A percentile compares a stretch with the other conserved stretches of the same genome.
Conservation (phyloP, 2,797 vertebrate genomes). For the Phoeniculus purpureus region DNA sequence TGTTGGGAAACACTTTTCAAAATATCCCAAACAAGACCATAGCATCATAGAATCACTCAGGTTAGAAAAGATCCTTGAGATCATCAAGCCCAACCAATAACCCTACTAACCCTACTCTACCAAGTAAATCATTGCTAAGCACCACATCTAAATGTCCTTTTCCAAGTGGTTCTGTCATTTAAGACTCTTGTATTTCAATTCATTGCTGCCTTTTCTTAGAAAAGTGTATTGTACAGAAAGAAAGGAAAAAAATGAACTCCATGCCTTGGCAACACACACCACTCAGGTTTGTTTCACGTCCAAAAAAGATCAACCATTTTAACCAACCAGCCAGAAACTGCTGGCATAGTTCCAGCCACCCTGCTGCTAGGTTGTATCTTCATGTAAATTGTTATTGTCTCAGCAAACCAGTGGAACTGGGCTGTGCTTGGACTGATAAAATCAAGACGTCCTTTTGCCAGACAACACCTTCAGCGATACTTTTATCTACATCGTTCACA, state of each 20-base stretch:
- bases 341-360: neutral
- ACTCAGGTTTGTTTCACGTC: neutral
- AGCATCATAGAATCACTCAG: too few species aligned
- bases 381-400: neutral
- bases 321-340: neutral
- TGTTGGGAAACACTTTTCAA: neutral
- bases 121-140: too few species aligned
- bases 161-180: neutral
- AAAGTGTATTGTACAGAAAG: neutral
- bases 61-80: too few species aligned
- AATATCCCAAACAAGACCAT: neutral
- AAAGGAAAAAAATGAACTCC: neutral
- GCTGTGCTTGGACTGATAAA: neutral
- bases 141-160: neutral
- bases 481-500: neutral
- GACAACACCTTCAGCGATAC: neutral
- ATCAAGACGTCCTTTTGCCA: neutral
- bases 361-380: neutral
- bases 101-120: too few species aligned
- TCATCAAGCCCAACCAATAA: too few species aligned
- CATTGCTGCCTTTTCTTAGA: neutral
- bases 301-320: slow-evolving; percentile 21
- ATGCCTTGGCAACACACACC: neutral
- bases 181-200: neutral
- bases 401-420: neutral